Percentiles rank a stretch among this genome's conserved stretches.
Conservation (phyloP, 2,888 invertebrate genomes). For the Plagodis dolabraria region DNA sequence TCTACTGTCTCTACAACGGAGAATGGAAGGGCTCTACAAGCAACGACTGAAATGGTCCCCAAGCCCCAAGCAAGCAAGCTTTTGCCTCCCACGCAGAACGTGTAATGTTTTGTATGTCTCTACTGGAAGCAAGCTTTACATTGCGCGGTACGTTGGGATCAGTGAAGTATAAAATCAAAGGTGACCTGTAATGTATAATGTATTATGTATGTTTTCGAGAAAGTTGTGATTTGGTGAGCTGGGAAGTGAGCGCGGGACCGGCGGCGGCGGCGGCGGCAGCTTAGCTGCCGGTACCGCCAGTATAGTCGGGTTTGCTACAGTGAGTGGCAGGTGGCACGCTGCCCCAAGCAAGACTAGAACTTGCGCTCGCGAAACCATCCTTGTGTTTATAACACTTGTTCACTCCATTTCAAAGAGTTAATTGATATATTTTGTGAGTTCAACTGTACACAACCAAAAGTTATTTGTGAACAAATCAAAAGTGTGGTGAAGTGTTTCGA, state of each 20-base stretch:
- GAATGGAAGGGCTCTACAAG: slow-evolving; percentile 6
- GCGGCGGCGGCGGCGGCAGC: slow-evolving; percentile 59
- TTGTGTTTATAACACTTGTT: slow-evolving; percentile 78
- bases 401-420: slow-evolving; percentile 50
- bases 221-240: slow-evolving; percentile 50
- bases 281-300: slow-evolving; percentile 59
- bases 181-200: slow-evolving; percentile 38
- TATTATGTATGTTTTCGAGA: not conserved
- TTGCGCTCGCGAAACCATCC: slow-evolving; percentile 72
- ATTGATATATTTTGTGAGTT: slow-evolving; percentile 37
- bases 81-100: slow-evolving; percentile 40
- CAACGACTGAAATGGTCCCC: slow-evolving; percentile 30
- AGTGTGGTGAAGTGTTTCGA: slow-evolving; percentile 76
- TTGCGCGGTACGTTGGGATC: slow-evolving; percentile 38
- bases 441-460: slow-evolving; percentile 41
- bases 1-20: not conserved
- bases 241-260: slow-evolving; percentile 65
- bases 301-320: slow-evolving; percentile 73
- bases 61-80: slow-evolving; percentile 41
- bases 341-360: slow-evolving; percentile 55
- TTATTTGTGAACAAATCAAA: slow-evolving; percentile 44
- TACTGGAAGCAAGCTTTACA: slow-evolving; percentile 38
- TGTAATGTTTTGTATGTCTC: slow-evolving; percentile 1
- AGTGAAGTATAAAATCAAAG: not conserved
- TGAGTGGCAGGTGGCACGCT: slow-evolving; percentile 76